Evolutionary conservation across 2,113 vertebrate species (phyloP).

Genomic region (Psophia crepitans): DNA sequence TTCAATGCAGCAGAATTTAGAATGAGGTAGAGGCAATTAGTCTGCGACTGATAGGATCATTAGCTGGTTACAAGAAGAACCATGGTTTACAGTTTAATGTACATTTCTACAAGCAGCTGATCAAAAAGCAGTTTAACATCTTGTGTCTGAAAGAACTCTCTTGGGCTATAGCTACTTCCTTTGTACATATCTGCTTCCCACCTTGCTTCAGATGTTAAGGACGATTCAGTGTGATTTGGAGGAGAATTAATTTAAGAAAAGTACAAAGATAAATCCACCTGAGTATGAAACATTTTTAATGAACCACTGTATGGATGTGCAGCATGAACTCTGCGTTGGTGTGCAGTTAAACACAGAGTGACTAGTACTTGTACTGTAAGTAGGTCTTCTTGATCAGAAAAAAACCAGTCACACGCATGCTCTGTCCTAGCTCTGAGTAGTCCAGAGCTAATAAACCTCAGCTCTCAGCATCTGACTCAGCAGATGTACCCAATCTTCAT

Average conservation of each 20-base stretch:
- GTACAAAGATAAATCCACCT: not conserved
- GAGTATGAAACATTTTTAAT: not conserved
- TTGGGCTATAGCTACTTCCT: not conserved
- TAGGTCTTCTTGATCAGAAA: not conserved
- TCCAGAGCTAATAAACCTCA: not conserved
- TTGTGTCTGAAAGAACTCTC: not conserved
- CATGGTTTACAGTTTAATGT: slow-evolving; percentile 12
- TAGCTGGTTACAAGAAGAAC: slow-evolving; percentile 44
- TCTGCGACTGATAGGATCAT: slow-evolving; percentile 44
- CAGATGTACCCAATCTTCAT: not conserved
- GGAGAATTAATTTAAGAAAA: not conserved
- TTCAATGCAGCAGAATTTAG: slow-evolving; percentile 28
- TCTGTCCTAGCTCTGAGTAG: not conserved
- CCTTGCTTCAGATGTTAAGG: not conserved
- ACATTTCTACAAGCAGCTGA: slow-evolving; percentile 41
- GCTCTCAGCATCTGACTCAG: not conserved
- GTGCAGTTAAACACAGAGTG: not conserved
- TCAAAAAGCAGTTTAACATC: slow-evolving; percentile 58
- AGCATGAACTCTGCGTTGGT: not conserved
- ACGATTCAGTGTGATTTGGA: not conserved
- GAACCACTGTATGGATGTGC: rapidly evolving
- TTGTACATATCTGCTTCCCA: not conserved
- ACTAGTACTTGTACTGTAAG: not conserved
- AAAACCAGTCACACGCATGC: not conserved
- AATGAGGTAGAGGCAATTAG: slow-evolving; percentile 37